These are phyloP conservation scores for Caenorhabditis briggsae DNA, from an alignment of 1,140 invertebrate species.

Conservation along the genomic window DNA sequence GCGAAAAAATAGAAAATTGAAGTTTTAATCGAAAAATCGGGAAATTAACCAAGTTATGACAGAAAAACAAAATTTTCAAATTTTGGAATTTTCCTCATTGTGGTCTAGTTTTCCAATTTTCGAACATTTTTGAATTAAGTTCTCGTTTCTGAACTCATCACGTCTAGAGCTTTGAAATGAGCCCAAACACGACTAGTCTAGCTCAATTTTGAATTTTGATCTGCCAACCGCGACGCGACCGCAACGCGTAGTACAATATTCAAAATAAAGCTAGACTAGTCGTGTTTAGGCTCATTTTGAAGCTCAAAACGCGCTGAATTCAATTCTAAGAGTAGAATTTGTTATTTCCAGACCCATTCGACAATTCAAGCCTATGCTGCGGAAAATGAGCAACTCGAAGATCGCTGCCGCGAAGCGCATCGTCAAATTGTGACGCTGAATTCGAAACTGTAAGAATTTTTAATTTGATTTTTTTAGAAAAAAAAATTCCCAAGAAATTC, in stretches of 20 bases:
- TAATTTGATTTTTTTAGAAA: neutral
- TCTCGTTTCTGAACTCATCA: neutral
- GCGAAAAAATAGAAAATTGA: no score
- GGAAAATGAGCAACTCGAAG: constrained; percentile 24
- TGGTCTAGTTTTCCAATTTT: constrained; percentile 4
- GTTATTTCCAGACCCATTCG: constrained; percentile 38
- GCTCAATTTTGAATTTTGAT: neutral
- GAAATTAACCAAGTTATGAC: no score
- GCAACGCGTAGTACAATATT: no score
- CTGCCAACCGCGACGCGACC: no score
- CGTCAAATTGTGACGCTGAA: constrained; percentile 15
- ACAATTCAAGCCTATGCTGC: constrained; percentile 40
- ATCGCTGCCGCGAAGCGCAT: constrained; percentile 8
- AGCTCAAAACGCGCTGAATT: no score
- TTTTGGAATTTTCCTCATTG: no score
- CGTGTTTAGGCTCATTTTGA: no score
- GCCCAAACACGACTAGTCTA: no score
- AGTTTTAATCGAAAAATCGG: no score
- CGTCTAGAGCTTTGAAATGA: neutral
- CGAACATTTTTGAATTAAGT: neutral
- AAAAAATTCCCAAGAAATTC: constrained; percentile 1
- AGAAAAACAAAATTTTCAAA: no score
- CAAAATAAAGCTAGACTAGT: no score
- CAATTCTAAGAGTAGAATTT: no score
- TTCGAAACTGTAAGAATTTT: constrained; percentile 22